Conservation (phyloP, 1,140 invertebrate species). For the Eupeodes corollae region DNA sequence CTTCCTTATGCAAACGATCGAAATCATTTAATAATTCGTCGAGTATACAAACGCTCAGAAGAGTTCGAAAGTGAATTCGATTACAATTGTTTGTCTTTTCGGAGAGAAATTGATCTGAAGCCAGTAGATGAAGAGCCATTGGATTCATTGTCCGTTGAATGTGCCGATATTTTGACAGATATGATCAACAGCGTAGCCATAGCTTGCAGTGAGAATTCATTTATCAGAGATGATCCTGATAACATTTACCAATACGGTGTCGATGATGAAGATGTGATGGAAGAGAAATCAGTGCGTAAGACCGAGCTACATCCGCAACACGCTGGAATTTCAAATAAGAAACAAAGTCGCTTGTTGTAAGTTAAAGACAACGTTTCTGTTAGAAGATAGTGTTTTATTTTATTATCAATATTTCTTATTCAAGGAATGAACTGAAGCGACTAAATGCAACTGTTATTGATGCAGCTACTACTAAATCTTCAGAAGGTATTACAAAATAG, state of each 20-base stretch:
- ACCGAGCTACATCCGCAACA: slow-evolving; percentile 2
- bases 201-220: slow-evolving; percentile 31
- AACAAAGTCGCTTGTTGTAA: slow-evolving; percentile 22
- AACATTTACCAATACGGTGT: neutral
- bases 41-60: slow-evolving; percentile 30
- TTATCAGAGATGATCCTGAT: slow-evolving; percentile 18
- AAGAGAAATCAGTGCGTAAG: slow-evolving; percentile 6
- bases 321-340: slow-evolving; percentile 3
- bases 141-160: slow-evolving; percentile 1
- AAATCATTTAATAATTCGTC: slow-evolving; percentile 27
- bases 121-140: slow-evolving; percentile 3
- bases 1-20: slow-evolving; percentile 34
- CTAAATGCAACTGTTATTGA: slow-evolving; percentile 36
- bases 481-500: slow-evolving; percentile 4
- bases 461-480: slow-evolving; percentile 16
- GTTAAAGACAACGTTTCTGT: slow-evolving; percentile 1
- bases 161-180: slow-evolving; percentile 27
- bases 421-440: slow-evolving; percentile 22
- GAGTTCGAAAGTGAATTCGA: slow-evolving; percentile 15
- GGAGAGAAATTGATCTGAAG: slow-evolving; percentile 3
- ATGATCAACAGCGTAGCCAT: slow-evolving; percentile 36
- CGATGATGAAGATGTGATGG: neutral
- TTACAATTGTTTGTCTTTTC: slow-evolving; percentile 8
- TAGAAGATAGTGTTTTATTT: neutral
- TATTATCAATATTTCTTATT: neutral